A percentile compares a stretch with the other conserved stretches of the same genome.
These are phyloP conservation scores for Gephyroberyx darwinii DNA, from an alignment of 2,797 vertebrate genomes.

Conservation along the genomic window DNA sequence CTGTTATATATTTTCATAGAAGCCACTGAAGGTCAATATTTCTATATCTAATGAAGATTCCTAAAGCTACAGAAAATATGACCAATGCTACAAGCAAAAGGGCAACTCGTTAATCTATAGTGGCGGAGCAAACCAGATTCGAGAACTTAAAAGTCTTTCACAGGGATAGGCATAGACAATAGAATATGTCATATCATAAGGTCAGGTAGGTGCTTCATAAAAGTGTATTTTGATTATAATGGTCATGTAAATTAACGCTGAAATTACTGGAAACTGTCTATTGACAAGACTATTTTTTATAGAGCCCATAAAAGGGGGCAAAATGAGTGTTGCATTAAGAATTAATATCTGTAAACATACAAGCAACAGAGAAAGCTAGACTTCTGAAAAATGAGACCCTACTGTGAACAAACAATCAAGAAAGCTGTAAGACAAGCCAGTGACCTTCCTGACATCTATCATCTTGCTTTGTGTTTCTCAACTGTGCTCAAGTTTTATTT, in stretches of 20 bases:
- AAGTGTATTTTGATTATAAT: constrained; percentile 69
- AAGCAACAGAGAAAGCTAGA: constrained; percentile 16
- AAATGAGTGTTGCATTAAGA: constrained; percentile 6
- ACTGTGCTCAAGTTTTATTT: background rate
- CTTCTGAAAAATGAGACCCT: constrained; percentile 25
- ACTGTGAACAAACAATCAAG: constrained; percentile 59
- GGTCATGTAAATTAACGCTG: constrained; percentile 55
- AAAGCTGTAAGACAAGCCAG: constrained; percentile 43
- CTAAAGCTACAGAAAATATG: constrained; percentile 83
- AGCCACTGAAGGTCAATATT: constrained; percentile 85
- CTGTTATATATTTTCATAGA: constrained; percentile 85
- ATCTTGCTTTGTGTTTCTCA: constrained; percentile 30
- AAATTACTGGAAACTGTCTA: constrained; percentile 59
- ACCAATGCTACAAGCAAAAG: constrained; percentile 81
- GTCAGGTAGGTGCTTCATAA: constrained; percentile 69
- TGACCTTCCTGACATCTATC: constrained; percentile 65
- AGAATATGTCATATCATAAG: constrained; percentile 74
- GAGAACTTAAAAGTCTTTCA: constrained; percentile 77
- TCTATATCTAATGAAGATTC: constrained; percentile 86
- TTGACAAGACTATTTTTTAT: constrained; percentile 56
- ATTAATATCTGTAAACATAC: too few species aligned
- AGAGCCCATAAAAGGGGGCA: constrained; percentile 22
- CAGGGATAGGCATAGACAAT: constrained; percentile 69
- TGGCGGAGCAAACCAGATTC: constrained; percentile 73
- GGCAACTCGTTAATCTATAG: constrained; percentile 87